Conservation (phyloP, 2,113 vertebrate genomes). For the Solea solea region DNA sequence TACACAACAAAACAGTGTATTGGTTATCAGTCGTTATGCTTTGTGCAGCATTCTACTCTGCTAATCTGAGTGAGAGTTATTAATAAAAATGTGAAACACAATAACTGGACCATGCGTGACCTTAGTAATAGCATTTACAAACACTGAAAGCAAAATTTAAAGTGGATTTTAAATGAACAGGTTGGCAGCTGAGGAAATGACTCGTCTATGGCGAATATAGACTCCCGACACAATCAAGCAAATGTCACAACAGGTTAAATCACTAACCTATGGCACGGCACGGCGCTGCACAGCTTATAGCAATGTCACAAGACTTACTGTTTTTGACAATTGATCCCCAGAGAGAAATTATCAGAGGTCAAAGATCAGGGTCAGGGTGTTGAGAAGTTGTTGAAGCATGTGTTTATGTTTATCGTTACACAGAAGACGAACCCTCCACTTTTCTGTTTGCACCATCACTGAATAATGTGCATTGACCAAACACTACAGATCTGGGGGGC, state of each 20-base stretch:
- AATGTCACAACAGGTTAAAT: constrained; percentile 60
- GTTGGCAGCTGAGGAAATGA: constrained; percentile 18
- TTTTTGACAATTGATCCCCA: constrained; percentile 24
- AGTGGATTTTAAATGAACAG: constrained; percentile 34
- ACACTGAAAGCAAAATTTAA: constrained; percentile 16
- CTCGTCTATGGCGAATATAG: not conserved
- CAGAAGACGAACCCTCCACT: not conserved
- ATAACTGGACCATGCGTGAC: constrained; percentile 12
- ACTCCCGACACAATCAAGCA: constrained; percentile 12
- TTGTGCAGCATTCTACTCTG: not conserved
- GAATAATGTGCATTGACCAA: not conserved
- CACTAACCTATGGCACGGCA: constrained; percentile 44
- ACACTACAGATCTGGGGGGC: too few species aligned
- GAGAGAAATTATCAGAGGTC: constrained; percentile 15
- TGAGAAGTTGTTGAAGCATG: not conserved
- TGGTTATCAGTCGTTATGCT: constrained; percentile 11
- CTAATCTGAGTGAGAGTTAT: not conserved
- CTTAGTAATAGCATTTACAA: constrained; percentile 19
- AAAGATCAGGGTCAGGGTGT: constrained; percentile 25
- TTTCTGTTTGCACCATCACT: not conserved
- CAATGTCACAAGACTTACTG: constrained; percentile 45
- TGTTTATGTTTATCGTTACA: not conserved
- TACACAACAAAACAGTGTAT: constrained; percentile 17
- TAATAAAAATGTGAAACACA: not conserved
- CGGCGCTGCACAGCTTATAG: constrained; percentile 32